These are phyloP conservation scores for Polypterus bichir DNA, from an alignment of 2,113 vertebrate genomes.

Conservation along the genomic window DNA sequence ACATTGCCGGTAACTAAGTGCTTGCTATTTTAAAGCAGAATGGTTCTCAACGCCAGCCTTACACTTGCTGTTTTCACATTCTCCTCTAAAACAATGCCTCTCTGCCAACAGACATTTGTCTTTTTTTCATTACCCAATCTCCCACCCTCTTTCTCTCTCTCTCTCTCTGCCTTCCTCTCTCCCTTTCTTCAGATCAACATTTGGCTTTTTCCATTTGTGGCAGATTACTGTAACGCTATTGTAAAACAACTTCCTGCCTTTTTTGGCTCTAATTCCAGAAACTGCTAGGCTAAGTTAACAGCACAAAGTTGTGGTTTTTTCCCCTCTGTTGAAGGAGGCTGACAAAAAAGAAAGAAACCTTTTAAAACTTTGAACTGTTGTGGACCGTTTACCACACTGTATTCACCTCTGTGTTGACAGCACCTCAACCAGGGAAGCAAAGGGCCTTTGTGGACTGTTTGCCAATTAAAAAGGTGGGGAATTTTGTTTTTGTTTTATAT, in stretches of 20 bases:
- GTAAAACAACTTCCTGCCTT: slow-evolving; percentile 69
- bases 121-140: slow-evolving; percentile 16
- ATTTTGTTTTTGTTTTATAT: slow-evolving; percentile 22
- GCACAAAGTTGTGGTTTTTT: slow-evolving; percentile 45
- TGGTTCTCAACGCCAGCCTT: slow-evolving; percentile 34
- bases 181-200: slow-evolving; percentile 46
- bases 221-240: slow-evolving; percentile 70
- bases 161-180: slow-evolving; percentile 36
- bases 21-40: slow-evolving; percentile 30
- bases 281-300: slow-evolving; percentile 53
- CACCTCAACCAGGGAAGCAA: slow-evolving; percentile 27
- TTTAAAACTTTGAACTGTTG: slow-evolving; percentile 36
- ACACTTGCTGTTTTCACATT: slow-evolving; percentile 23
- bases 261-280: slow-evolving; percentile 59
- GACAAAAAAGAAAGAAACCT: slow-evolving; percentile 28
- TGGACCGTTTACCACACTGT: slow-evolving; percentile 29
- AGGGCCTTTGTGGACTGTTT: slow-evolving; percentile 34
- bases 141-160: background rate
- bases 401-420: slow-evolving; percentile 8
- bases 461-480: slow-evolving; percentile 60
- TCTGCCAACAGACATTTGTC: slow-evolving; percentile 27
- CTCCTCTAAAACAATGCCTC: background rate
- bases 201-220: slow-evolving; percentile 70
- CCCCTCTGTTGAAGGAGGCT: slow-evolving; percentile 39
- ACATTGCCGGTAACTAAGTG: slow-evolving; percentile 40